Evolutionary conservation across 2,113 vertebrate species (phyloP).

Genomic region (Amazona vittata): DNA sequence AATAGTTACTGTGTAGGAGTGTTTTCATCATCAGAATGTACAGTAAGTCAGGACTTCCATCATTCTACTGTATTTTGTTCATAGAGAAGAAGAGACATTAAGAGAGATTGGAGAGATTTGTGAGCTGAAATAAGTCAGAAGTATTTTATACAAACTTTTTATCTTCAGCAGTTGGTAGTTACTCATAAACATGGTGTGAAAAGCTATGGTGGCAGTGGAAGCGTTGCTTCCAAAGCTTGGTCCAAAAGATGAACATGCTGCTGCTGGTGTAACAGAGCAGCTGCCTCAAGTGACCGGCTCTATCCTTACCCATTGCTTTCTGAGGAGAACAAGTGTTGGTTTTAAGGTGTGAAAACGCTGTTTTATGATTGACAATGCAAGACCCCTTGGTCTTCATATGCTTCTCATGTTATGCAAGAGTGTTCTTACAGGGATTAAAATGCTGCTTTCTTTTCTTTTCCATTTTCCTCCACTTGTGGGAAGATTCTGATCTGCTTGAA

Average conservation of each 20-base stretch:
- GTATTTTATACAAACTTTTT: neutral
- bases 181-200: neutral
- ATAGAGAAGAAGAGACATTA: neutral
- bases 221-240: neutral
- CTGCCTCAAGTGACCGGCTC: neutral
- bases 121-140: neutral
- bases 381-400: neutral
- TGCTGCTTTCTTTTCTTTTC: neutral
- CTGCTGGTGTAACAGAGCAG: neutral
- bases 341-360: neutral
- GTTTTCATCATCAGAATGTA: neutral
- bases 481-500: neutral
- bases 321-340: neutral
- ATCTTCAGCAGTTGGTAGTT: neutral
- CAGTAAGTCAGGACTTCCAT: neutral
- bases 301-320: neutral
- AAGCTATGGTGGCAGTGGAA: neutral
- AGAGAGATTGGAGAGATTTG: neutral
- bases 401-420: neutral
- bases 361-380: neutral
- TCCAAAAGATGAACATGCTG: neutral
- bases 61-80: neutral
- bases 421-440: neutral
- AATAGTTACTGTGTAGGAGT: neutral
- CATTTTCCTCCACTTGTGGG: neutral